phyloP scores from a whole-genome alignment of 2,888 invertebrate species.

The Ischnura elegans region DNA sequence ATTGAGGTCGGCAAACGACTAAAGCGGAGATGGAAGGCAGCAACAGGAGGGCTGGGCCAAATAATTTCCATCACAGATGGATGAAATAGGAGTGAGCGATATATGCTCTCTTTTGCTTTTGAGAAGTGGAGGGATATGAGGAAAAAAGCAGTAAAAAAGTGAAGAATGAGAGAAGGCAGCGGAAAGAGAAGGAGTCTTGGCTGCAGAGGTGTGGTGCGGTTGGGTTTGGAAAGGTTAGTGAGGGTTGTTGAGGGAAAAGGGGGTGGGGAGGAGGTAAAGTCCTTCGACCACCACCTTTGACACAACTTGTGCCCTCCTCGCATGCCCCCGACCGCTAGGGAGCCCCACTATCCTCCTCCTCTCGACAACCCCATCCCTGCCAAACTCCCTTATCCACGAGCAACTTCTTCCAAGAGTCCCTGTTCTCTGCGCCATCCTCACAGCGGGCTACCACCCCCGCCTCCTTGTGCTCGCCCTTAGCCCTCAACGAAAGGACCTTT shows the following conservation, averaged over 20 bases:
- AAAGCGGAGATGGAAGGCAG: background rate
- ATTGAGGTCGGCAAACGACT: background rate
- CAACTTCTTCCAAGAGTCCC: slow-evolving; percentile 56
- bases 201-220: background rate
- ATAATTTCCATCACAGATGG: background rate
- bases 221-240: slow-evolving; percentile 44
- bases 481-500: no score
- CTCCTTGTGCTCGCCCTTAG: background rate
- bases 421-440: slow-evolving; percentile 62
- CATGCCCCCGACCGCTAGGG: slow-evolving; percentile 39
- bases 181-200: slow-evolving; percentile 1
- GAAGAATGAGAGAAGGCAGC: slow-evolving; percentile 39
- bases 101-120: slow-evolving; percentile 29
- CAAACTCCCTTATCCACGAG: slow-evolving; percentile 62
- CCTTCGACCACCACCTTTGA: slow-evolving; percentile 7
- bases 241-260: background rate
- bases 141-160: background rate
- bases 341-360: background rate
- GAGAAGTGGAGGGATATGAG: slow-evolving; percentile 8
- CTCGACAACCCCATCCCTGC: slow-evolving; percentile 46
- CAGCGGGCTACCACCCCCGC: slow-evolving; percentile 54
- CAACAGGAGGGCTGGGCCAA: background rate
- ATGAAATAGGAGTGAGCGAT: background rate
- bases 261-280: background rate
- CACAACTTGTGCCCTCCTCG: slow-evolving; percentile 39